Base-by-base conservation (phyloP, 2,797 vertebrate species). In the Rhincodon typus region DNA sequence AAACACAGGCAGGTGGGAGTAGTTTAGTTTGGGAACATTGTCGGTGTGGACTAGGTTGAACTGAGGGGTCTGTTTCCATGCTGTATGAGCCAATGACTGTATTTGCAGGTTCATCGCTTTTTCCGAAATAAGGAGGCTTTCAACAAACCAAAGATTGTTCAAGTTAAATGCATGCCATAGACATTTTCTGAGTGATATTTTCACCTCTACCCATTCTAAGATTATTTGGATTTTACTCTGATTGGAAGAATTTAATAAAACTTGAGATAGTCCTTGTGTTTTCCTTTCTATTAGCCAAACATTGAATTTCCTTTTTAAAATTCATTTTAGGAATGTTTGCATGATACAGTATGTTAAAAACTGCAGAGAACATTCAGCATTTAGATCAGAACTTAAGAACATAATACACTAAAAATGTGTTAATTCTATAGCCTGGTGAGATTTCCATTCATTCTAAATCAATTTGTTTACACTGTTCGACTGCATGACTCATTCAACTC, bases 381-480 rank as follows among this genome's bases (percentile, higher is more conserved):
- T 91, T 93, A n/a, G 25, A 67, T 38, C n/a, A 3, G 62, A 25
- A 62, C 23, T 93, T 38, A 66, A 93, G 17, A 69, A 93, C 8
- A 69, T 69, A 25, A 25, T 67, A 69, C n/a, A 42, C 25, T 91
- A 91, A 91, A 34, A 17, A 25, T n/a, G 6, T 67, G 62, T 25
- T 42, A 67, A 93, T 42, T 66, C n/a, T 93, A 25, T 27, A 25
- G 8, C 3, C 38, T 69, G 62, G 90, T 93, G n/a, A 4, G 90
- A 93, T 93, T 42, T 93, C 21, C 62, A 69, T 69, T 93, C n/a
- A 93, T 91, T n/a, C 53, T 91, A 38, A 91, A 15, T 93, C n/a
- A 42, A 79, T 69, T 93, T 69, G 90, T 69, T 93, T 66, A 69
- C 90, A 69, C 62, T 38, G 42, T 93, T 38, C 62, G 67, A 93